phyloP scores from a whole-genome alignment of 2,797 vertebrate species.

The Fundulus diaphanus region DNA sequence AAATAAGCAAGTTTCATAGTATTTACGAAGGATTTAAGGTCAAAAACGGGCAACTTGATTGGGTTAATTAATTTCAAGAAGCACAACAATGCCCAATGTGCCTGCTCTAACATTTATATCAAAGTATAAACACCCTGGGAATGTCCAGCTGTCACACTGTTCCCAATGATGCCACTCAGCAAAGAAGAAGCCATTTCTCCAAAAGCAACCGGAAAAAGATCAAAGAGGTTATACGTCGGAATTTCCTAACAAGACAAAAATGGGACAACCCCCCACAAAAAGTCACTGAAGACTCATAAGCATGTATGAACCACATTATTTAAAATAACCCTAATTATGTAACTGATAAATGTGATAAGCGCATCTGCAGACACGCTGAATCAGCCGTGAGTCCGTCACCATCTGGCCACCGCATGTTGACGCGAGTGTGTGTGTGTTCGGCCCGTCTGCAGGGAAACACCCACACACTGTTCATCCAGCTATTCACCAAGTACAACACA shows the following conservation, averaged over 20 bases:
- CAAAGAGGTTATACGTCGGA: not conserved
- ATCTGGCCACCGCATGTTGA: conserved; percentile 70
- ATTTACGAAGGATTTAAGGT: too few relatives aligned
- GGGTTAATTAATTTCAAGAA: too few relatives aligned
- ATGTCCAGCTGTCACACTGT: too few relatives aligned
- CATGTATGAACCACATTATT: not conserved
- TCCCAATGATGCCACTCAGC: too few relatives aligned
- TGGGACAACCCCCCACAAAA: not conserved
- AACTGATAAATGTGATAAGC: not conserved
- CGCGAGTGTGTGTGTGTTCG: conserved; percentile 42
- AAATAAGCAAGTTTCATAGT: not conserved
- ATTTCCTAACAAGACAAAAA: not conserved
- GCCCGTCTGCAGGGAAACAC: conserved; percentile 35
- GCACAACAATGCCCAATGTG: too few relatives aligned
- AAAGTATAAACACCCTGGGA: too few relatives aligned
- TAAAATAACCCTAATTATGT: not conserved
- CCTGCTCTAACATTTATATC: too few relatives aligned
- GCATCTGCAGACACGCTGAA: conserved; percentile 13
- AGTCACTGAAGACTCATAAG: not conserved
- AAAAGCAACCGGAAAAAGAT: not conserved
- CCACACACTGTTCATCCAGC: conserved; percentile 7
- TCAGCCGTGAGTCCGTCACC: conserved; percentile 59
- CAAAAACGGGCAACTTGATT: too few relatives aligned
- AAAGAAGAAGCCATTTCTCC: not conserved
- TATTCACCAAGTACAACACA: not conserved